Evolutionary conservation across 2,888 invertebrate species (phyloP), one percentile per base, ranked within the genome.

Genomic region (Teinopalpus imperialis): DNA sequence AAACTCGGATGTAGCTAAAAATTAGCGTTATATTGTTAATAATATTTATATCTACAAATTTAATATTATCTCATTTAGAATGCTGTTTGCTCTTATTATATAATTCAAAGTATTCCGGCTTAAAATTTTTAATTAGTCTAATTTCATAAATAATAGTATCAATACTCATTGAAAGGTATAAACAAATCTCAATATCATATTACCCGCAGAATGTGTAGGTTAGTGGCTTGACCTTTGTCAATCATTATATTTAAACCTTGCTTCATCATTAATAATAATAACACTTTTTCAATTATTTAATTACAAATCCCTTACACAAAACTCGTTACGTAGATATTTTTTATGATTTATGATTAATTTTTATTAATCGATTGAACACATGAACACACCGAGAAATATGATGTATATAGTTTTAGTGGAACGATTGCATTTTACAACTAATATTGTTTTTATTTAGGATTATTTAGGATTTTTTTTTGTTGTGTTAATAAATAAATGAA

Each of bases 31-130:
- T 24, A 39, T 16, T 26, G 49, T 57, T 53, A 50, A 53, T 56
- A 54, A 53, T 48, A 36, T n/a, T n/a, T n/a, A n/a, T n/a, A 44
- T 44, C 48, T 56, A n/a, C 43, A 35, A 36, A 12, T 3, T 42
- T 27, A 10, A n/a, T n/a, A n/a, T n/a, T 12, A 13, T 24, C 5
- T 26, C 3, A 8, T 37, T n/a, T 37, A 26, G 26, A 37, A n/a
- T 37, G 2, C 9, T 16, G 4, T 27, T 21, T 34, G 12, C n/a
- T n/a, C n/a, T 21, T 20, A 20, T 34, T 4, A 34, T 34, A 21
- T 7, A 3, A 8, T 34, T 21, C 21, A 2, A 21, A 21, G 12
- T 34, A 20, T 1, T 20, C 10, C 18, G 21, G 12, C 12, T 20
- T 16, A 32, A 4, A 7, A 20, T 20, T 12, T n/a, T n/a, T n/a